Evolutionary conservation across 2,888 invertebrate genomes (phyloP).

Genomic region (Machimus atricapillus): DNA sequence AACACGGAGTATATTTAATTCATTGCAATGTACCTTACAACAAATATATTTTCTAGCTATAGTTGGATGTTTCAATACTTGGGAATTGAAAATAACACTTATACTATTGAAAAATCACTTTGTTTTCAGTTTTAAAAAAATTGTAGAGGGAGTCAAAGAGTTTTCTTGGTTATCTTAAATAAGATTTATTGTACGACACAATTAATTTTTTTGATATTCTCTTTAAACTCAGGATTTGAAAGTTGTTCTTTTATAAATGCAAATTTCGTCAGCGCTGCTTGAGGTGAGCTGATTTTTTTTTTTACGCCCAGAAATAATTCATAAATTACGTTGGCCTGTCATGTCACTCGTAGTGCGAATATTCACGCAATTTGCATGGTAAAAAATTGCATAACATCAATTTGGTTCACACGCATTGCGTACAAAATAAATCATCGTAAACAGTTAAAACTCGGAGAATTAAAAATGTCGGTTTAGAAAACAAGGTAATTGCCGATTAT

Average conservation of each 20-base stretch:
- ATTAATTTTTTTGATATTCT: not conserved
- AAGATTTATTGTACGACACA: not conserved
- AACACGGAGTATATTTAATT: no score
- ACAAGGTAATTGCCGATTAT: slow-evolving; percentile 26
- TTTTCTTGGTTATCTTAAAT: not conserved
- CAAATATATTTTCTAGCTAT: no score
- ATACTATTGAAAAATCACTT: no score
- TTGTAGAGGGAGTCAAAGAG: no score
- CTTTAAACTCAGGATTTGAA: not conserved
- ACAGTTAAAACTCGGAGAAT: not conserved
- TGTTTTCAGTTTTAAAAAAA: no score
- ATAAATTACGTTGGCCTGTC: not conserved
- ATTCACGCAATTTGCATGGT: slow-evolving; percentile 25
- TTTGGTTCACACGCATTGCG: slow-evolving; percentile 18
- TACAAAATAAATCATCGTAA: slow-evolving; percentile 11
- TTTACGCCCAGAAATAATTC: not conserved
- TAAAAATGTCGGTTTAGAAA: not conserved
- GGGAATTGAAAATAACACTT: no score
- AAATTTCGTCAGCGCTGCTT: not conserved
- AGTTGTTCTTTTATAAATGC: not conserved
- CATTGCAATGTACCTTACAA: no score
- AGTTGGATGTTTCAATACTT: no score
- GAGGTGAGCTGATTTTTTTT: not conserved
- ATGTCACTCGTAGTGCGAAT: not conserved
- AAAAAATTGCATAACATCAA: slow-evolving; percentile 32